Evolutionary conservation across 1,140 invertebrate genomes (phyloP).

Genomic region (Drosophila neocordata): DNA sequence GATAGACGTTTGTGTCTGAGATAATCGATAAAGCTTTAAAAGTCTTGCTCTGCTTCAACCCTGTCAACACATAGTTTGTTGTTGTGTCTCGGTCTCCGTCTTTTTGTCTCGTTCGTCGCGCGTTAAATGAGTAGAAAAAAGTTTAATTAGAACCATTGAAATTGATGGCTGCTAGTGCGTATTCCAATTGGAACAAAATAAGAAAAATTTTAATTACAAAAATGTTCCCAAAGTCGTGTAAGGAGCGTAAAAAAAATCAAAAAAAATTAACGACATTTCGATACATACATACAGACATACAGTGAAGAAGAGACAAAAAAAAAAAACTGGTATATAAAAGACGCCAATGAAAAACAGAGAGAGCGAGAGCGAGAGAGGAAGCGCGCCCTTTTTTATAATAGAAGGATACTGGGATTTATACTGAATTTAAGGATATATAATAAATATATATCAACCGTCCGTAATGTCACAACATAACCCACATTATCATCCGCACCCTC

Average conservation of each 20-base stretch:
- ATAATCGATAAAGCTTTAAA: background rate
- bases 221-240: constrained; percentile 29
- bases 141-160: constrained; percentile 27
- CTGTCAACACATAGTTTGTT: constrained; percentile 57
- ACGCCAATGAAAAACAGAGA: constrained; percentile 68
- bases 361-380: constrained; percentile 48
- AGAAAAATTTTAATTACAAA: constrained; percentile 25
- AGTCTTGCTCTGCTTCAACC: background rate
- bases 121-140: constrained; percentile 28
- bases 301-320: constrained; percentile 45
- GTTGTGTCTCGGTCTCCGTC: constrained; percentile 50
- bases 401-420: constrained; percentile 1
- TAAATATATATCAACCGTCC: constrained; percentile 32
- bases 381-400: constrained; percentile 44
- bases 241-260: constrained; percentile 30
- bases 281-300: constrained; percentile 71
- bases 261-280: constrained; percentile 69
- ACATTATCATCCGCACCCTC: constrained; percentile 59
- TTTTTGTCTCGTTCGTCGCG: constrained; percentile 48
- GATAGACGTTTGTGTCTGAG: background rate
- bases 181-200: constrained; percentile 27
- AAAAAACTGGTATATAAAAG: constrained; percentile 81
- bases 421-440: constrained; percentile 15
- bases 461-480: constrained; percentile 75
- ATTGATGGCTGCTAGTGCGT: constrained; percentile 1